phyloP scores from a whole-genome alignment of 2,797 vertebrate species.

The Betta splendens region DNA sequence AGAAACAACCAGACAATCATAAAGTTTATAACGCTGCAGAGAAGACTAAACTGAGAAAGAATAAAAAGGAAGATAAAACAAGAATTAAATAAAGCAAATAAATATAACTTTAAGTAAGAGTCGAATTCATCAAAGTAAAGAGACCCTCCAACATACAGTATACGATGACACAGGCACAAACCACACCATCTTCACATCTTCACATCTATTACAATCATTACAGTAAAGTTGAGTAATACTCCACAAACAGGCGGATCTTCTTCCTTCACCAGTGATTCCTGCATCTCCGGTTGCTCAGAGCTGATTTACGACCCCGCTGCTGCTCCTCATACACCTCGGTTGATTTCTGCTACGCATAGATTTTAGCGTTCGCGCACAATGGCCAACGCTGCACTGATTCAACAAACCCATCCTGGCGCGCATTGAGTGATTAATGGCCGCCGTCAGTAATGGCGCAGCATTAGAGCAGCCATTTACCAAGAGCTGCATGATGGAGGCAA shows the following conservation, averaged over 20 bases:
- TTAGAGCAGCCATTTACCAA: slow-evolving; percentile 63
- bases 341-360: slow-evolving; percentile 51
- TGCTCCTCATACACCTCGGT: slow-evolving; percentile 39
- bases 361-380: slow-evolving; percentile 54
- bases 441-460: slow-evolving; percentile 64
- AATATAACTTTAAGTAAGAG: neutral
- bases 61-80: neutral
- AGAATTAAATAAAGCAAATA: neutral
- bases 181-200: neutral
- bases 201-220: too few relatives aligned
- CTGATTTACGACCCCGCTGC: slow-evolving; percentile 56
- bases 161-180: neutral
- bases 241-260: slow-evolving; percentile 5
- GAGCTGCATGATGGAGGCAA: slow-evolving; percentile 41
- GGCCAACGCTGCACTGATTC: slow-evolving; percentile 61
- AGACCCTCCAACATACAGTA: too few relatives aligned
- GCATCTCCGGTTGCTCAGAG: slow-evolving; percentile 29
- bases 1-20: slow-evolving; percentile 1
- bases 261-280: slow-evolving; percentile 32
- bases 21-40: neutral
- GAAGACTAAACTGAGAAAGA: neutral
- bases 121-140: neutral
- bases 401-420: slow-evolving; percentile 65
- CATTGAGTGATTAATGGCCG: slow-evolving; percentile 69
- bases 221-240: neutral